Base-by-base conservation (phyloP, 2,797 vertebrate genomes). In the Sebastolobus altivelis region DNA sequence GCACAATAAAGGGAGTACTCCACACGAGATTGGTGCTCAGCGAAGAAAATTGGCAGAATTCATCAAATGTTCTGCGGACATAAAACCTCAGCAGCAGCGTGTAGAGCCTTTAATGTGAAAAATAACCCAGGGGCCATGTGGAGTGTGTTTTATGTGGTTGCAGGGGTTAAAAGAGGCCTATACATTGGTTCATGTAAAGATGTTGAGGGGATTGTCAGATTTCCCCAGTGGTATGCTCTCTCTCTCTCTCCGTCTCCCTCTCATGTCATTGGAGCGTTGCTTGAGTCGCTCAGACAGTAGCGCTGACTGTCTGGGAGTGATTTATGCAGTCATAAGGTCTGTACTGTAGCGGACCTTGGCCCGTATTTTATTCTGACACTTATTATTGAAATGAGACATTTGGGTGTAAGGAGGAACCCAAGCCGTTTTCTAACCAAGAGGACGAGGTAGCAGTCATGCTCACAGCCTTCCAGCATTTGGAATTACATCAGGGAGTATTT, bases 381-480 rank as follows among this genome's bases (percentile, higher is more conserved):
- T 96, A 93, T 94, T 95, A 96, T 95, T 95, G 93, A 96, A 95
- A 96, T 95, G 92, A 95, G 95, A 95, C 95, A 92, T 96, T 95
- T 94, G 90, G 89, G 84, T 77, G 68, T 82, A 83, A 90, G 91
- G 90, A 91, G 88, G 84, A 90, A 83, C 71, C 88, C 58, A 60
- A 82, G 75, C 82, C 27, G 63, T 88, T 89, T 87, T 86, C 75
- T 83, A 63, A 74, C 75, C 0, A 13, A 69, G 68, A 80, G 77
- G 83, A 85, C 37, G 77, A 85, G 38, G 76, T 72, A 74, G 76
- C 81, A 74, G 85, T 86, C 73, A 43, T 56, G 77, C 82, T 90
- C 72, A 35, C 80, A 60, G 83, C 69, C 72, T 58, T 73, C 40
- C 61, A 75, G 75, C 67, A 38, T 86, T 54, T 55, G 54, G 77